Evolutionary conservation across 2,888 invertebrate species (phyloP).

Genomic region (Elegia similella): DNA sequence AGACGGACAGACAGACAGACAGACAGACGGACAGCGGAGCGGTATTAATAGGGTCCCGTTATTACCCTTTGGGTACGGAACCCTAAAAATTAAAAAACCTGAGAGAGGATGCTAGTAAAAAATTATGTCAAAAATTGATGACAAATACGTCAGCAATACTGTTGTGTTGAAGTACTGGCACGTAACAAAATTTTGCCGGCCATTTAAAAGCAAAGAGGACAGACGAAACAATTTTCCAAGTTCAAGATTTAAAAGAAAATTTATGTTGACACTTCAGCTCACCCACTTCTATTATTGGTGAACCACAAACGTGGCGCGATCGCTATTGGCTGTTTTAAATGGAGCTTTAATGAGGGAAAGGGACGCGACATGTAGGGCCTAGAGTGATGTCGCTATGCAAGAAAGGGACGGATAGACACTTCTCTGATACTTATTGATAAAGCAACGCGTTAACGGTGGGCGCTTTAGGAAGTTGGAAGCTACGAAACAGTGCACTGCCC

Average conservation of each 20-base stretch:
- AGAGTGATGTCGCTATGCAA: slow-evolving; percentile 37
- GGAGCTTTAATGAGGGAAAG: slow-evolving; percentile 60
- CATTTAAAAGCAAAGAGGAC: slow-evolving; percentile 15
- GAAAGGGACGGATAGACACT: slow-evolving; percentile 73
- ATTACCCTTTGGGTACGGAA: too few species aligned
- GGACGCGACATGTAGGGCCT: slow-evolving; percentile 48
- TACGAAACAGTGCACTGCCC: slow-evolving; percentile 47
- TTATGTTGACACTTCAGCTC: slow-evolving; percentile 74
- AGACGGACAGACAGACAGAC: too few species aligned
- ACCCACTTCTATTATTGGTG: slow-evolving; percentile 75
- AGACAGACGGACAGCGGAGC: too few species aligned
- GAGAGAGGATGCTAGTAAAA: too few species aligned
- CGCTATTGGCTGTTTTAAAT: slow-evolving; percentile 73
- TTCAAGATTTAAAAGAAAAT: slow-evolving; percentile 64
- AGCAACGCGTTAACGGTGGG: slow-evolving; percentile 63
- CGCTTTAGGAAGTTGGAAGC: slow-evolving; percentile 60
- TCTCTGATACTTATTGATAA: slow-evolving; percentile 72
- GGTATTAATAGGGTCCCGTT: too few species aligned
- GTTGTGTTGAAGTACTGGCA: neutral
- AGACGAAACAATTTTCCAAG: slow-evolving; percentile 34
- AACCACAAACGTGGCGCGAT: slow-evolving; percentile 50
- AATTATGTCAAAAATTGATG: neutral
- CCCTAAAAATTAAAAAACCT: too few species aligned
- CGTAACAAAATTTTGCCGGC: neutral
- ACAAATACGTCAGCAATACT: neutral